Conservation (phyloP, 53 echinoderm and acorn worm species). For the Astropecten irregularis region DNA sequence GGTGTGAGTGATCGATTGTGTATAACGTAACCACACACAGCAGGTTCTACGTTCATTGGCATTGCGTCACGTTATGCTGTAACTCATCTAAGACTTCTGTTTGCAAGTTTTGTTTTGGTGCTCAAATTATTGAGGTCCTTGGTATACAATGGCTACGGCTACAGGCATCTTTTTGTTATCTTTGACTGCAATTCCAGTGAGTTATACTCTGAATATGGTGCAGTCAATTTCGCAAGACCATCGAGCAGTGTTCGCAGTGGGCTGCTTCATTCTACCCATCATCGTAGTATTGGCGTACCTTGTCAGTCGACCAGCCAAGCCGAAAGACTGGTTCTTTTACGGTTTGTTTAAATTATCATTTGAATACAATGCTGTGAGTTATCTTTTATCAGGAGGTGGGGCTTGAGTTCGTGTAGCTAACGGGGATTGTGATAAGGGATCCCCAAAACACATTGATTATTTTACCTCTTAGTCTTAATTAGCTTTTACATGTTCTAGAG, state of each 20-base stretch:
- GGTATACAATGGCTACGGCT: conserved; percentile 84
- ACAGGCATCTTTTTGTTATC: conserved; percentile 85
- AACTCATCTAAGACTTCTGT: no score
- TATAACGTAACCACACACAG: no score
- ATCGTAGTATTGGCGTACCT: conserved; percentile 62
- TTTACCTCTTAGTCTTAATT: no score
- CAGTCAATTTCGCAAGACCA: conserved; percentile 54
- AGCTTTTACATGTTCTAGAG: no score
- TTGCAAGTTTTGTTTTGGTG: not conserved
- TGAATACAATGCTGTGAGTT: not conserved
- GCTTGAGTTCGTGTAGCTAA: not conserved
- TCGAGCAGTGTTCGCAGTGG: conserved; percentile 66
- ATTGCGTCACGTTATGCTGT: no score
- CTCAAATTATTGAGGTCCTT: no score
- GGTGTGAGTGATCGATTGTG: no score
- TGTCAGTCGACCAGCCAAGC: conserved; percentile 61
- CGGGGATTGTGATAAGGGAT: no score
- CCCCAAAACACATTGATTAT: no score
- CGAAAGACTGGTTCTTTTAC: conserved; percentile 76
- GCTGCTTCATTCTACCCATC: conserved; percentile 47
- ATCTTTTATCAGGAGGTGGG: not conserved
- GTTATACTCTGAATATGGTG: conserved; percentile 73
- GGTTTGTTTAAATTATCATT: conserved; percentile 59
- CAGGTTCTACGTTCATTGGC: no score
- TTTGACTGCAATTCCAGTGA: conserved; percentile 90